A percentile compares a stretch with the other conserved stretches of the same genome.
phyloP scores from a whole-genome alignment of 2,113 vertebrate species.

The Rhea pennata region DNA sequence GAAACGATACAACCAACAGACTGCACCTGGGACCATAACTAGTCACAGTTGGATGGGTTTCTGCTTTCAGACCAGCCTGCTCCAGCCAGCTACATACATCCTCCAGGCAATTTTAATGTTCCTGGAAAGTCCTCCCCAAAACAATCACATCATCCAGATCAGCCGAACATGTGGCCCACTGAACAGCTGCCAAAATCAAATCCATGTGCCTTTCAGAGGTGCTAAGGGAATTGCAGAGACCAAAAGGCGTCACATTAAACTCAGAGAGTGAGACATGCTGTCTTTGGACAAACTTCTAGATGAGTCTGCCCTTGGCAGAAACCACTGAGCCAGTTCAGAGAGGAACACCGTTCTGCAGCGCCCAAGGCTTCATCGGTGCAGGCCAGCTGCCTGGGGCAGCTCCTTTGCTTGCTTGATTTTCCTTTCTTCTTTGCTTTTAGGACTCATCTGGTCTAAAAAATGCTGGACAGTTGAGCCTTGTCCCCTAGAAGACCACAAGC shows the following conservation, averaged over 20 bases:
- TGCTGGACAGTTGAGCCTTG: neutral
- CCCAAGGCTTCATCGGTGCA: neutral
- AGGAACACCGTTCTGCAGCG: neutral
- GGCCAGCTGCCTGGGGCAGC: neutral
- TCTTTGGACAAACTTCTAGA: conserved; percentile 60
- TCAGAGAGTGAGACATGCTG: conserved; percentile 6
- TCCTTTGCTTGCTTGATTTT: neutral
- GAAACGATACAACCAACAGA: neutral
- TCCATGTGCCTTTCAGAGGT: conserved; percentile 63
- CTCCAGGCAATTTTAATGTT: conserved; percentile 73
- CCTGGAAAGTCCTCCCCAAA: conserved; percentile 76
- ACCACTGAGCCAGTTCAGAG: neutral
- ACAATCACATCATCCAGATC: conserved; percentile 77
- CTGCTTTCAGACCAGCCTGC: conserved; percentile 65
- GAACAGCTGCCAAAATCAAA: conserved; percentile 75
- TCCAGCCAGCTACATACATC: conserved; percentile 66
- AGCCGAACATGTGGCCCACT: conserved; percentile 68
- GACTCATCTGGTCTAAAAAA: neutral
- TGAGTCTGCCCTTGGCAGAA: conserved; percentile 67
- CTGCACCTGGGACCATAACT: conserved; percentile 53
- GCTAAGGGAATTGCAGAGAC: conserved; percentile 71
- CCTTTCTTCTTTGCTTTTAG: neutral
- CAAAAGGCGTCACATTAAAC: conserved; percentile 68
- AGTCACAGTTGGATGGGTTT: conserved; percentile 62
- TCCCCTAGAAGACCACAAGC: neutral